Conservation (phyloP, 37 sponge, comb jelly and placozoan species). For the Geodia barretti region DNA sequence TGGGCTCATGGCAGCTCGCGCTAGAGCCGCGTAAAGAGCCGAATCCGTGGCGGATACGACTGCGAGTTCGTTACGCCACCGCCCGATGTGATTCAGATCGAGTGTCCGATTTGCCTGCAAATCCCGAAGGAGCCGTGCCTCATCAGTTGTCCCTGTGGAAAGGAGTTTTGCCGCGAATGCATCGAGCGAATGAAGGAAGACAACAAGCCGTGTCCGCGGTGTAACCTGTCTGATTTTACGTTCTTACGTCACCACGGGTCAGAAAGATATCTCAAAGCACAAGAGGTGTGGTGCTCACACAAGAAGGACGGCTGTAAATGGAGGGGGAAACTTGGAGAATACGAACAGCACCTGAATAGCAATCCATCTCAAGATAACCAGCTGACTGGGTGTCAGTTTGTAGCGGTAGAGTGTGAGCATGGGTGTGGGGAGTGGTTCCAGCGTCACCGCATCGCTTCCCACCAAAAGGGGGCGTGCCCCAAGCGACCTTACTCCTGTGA, state of each 20-base stretch:
- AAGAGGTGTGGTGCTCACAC: slow-evolving; percentile 31
- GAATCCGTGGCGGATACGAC: slow-evolving; percentile 18
- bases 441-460: slow-evolving; percentile 4
- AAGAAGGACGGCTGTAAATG: slow-evolving; percentile 42
- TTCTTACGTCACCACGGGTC: slow-evolving; percentile 31
- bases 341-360: slow-evolving; percentile 29
- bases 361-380: not conserved
- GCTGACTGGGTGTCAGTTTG: slow-evolving; percentile 27
- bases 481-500: slow-evolving; percentile 47
- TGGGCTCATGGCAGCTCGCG: not conserved
- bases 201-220: slow-evolving; percentile 33
- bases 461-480: slow-evolving; percentile 33
- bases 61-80: slow-evolving; percentile 47
- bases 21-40: no score
- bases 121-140: slow-evolving; percentile 37
- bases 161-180: slow-evolving; percentile 45
- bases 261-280: slow-evolving; percentile 31
- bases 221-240: slow-evolving; percentile 15
- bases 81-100: slow-evolving; percentile 28
- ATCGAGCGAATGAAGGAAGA: slow-evolving; percentile 25
- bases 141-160: slow-evolving; percentile 62
- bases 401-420: slow-evolving; percentile 29
- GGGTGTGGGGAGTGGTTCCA: slow-evolving; percentile 21
- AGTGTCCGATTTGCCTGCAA: slow-evolving; percentile 44
- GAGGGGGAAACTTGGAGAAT: slow-evolving; percentile 31